Evolutionary conservation across 2,888 invertebrate genomes (phyloP), one percentile per base, ranked within the genome.

Genomic region (Pollenia amentaria): DNA sequence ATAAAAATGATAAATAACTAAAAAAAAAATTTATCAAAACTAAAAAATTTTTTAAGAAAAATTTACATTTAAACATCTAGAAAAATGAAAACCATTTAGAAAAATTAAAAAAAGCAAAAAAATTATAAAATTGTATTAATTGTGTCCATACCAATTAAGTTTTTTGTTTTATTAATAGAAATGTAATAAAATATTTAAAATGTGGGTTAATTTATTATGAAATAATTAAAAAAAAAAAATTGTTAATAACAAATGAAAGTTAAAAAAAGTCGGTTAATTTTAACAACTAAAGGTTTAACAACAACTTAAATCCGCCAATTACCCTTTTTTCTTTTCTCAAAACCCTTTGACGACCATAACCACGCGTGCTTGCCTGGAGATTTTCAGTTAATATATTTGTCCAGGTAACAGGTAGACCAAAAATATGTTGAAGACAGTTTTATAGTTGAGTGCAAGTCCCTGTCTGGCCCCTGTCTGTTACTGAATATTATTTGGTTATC

Each of bases 111-210:
- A 81, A 73, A 53, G 53, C 16, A 60, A 77, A 67, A 11, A 82
- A 75, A 78, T 4, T 29, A 51, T 69, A 76, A 57, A 60, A 51
- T 53, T 78, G 48, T 73, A 85, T 84, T 87, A 87, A 82, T 84
- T 84, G 87, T 87, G 87, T 87, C 87, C 87, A 87, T 87, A 87
- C 87, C 87, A 87, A 87, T 86, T 83, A 79, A 78, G 86, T 79
- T 60, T 72, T 84, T 57, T 38, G 10, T 72, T 44, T 57, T 70
- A 70, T 72, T 18, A n/a, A 21, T 40, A 62, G 38, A 67, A 78
- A 77, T 38, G 9, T 60, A 48, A 62, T 64, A 46, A 38, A 55
- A 53, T 65, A 11, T 14, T 46, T 18, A 40, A 38, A 78, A 78
- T 69, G 42, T 21, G 70, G 62, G 69, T 77, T 83, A 77, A 77